Percentiles rank a stretch among this genome's conserved stretches.
phyloP scores from a whole-genome alignment of 2,797 vertebrate species.

The Arnoldichthys spilopterus region DNA sequence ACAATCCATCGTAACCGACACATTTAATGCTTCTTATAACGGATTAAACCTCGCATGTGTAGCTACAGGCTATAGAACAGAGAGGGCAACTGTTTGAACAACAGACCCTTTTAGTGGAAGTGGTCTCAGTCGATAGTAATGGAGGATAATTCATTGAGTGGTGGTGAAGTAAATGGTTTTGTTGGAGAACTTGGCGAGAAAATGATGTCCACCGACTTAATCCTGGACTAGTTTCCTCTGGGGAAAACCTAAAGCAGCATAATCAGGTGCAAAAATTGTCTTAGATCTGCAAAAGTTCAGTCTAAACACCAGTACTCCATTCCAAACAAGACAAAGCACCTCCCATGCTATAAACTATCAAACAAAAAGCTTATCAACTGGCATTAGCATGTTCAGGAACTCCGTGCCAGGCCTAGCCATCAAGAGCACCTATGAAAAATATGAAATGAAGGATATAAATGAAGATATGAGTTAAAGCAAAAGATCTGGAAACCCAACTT shows the following conservation, averaged over 20 bases:
- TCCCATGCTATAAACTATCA: not conserved
- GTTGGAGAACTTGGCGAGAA: not conserved
- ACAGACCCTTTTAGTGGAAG: slow-evolving; percentile 6
- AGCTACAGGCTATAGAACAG: slow-evolving; percentile 10
- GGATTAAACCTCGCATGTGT: slow-evolving; percentile 10
- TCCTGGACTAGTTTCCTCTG: not conserved
- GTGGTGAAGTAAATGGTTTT: slow-evolving; percentile 4
- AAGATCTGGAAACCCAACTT: not conserved
- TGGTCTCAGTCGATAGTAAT: slow-evolving; percentile 19
- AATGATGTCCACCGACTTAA: too few relatives aligned
- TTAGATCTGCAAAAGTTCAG: not conserved
- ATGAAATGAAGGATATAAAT: too few relatives aligned
- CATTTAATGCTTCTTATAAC: not conserved
- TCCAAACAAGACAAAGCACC: too few relatives aligned
- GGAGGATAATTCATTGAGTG: not conserved
- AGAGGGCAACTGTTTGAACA: not conserved
- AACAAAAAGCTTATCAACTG: slow-evolving; percentile 46
- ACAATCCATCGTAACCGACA: too few relatives aligned
- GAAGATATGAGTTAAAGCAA: too few relatives aligned
- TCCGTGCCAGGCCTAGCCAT: not conserved
- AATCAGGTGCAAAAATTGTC: not conserved
- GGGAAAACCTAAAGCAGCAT: not conserved
- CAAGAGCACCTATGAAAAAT: too few relatives aligned
- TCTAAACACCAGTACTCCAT: too few relatives aligned
- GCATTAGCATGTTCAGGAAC: slow-evolving; percentile 55